Evolutionary conservation across 1,140 invertebrate species (phyloP), one percentile per base, ranked within the genome.

Genomic region (Neotoxoptera formosana): DNA sequence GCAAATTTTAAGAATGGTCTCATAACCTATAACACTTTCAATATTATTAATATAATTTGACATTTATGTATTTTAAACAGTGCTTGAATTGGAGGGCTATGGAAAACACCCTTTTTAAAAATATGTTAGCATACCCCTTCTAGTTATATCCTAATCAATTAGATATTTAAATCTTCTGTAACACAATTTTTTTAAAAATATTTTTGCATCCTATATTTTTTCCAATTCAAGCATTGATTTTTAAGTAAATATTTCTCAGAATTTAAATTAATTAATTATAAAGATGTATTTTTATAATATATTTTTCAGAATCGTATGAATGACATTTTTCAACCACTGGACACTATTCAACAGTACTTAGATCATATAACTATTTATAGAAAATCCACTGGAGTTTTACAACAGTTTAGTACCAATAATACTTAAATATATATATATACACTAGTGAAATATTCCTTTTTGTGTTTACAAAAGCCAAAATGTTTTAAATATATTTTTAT

Each of bases 271-370:
- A 41, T 41, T 41, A n/a, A 14, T 67, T n/a, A n/a, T 67, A 83
- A 36, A 8, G 7, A 36, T 41, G 7, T 83, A 36, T 36, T 83
- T 81, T 36, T 83, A 41, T 41, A 3, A 20, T 67, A 48, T 67
- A 81, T 17, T 87, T 94, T 94, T 51, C 94, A 94, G 94, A 94
- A 94, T 93, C 96, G 97, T 94, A 97, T 98, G 96, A 98, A 98
- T 95, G 97, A 98, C 30, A 96, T 98, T 87, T 99, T 98, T 95
- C 97, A 97, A 92, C 98, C 98, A 0, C 97, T 98, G 94, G 98
- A 99, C 95, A 99, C 98, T 0, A 97, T 99, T 90, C 97, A 98
- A 94, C 98, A 99, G 95, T 99, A 99, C 95, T 96, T 99, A 94
- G 98, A 99, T 95, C 98, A 99, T 95, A 99, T 99, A 95, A 98